A percentile compares a stretch with the other conserved stretches of the same genome.
These are phyloP conservation scores for Triplophysa siluroides DNA, from an alignment of 2,113 vertebrate species.

Conservation along the genomic window DNA sequence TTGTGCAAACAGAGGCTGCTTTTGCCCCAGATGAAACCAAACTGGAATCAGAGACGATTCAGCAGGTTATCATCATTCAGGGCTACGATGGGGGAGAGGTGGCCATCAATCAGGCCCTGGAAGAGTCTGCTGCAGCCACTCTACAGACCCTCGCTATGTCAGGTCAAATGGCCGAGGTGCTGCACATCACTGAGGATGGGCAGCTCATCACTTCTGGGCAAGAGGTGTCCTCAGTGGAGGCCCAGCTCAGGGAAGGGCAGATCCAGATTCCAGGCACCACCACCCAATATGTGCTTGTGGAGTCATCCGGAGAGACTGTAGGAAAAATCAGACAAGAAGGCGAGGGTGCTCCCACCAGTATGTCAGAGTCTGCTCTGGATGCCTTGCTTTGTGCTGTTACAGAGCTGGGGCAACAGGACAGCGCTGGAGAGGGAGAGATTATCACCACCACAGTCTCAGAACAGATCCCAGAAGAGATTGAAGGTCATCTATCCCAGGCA, in stretches of 20 bases:
- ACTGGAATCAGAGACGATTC: constrained; percentile 74
- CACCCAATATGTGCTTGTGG: constrained; percentile 89
- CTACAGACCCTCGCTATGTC: constrained; percentile 95
- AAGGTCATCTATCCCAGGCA: constrained; percentile 66
- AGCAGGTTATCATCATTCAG: constrained; percentile 98
- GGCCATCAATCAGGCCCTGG: constrained; percentile 83
- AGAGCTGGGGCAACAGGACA: constrained; percentile 81
- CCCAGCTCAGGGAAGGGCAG: constrained; percentile 68
- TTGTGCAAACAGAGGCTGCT: constrained; percentile 82
- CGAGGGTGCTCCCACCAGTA: constrained; percentile 45
- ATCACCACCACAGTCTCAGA: constrained; percentile 54
- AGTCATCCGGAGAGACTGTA: constrained; percentile 73
- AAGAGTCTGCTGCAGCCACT: constrained; percentile 92
- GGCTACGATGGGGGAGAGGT: constrained; percentile 82
- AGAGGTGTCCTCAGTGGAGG: constrained; percentile 66
- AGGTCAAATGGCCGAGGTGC: constrained; percentile 88
- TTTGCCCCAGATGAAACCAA: constrained; percentile 73
- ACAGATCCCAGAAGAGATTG: not conserved
- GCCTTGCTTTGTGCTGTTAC: constrained; percentile 92
- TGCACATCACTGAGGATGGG: constrained; percentile 94
- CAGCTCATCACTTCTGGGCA: constrained; percentile 83
- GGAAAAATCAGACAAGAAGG: constrained; percentile 69
- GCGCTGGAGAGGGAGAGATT: constrained; percentile 62
- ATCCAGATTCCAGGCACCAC: constrained; percentile 39
- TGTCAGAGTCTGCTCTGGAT: constrained; percentile 83